Conservation (phyloP, 1,140 invertebrate genomes). For the Brachionus manjavacas region DNA sequence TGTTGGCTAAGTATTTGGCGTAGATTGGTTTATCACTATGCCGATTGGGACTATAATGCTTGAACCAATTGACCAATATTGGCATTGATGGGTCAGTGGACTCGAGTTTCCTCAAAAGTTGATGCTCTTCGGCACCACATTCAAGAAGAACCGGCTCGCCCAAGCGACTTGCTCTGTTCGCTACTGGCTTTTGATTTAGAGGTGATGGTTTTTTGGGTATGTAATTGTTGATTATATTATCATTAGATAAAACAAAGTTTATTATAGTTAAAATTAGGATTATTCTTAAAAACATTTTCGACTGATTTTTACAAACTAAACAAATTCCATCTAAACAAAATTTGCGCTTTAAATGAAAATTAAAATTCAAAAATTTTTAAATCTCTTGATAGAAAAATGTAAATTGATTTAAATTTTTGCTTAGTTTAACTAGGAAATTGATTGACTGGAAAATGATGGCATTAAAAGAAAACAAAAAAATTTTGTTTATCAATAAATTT, state of each 20-base stretch:
- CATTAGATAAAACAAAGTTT: neutral
- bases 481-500: neutral
- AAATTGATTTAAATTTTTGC: neutral
- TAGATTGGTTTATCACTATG: constrained; percentile 36
- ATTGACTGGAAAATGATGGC: neutral
- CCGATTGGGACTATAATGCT: constrained; percentile 27
- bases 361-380: neutral
- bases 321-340: neutral
- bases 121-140: constrained; percentile 18
- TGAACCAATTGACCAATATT: constrained; percentile 38
- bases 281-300: neutral
- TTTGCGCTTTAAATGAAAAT: neutral
- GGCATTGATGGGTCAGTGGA: constrained; percentile 21
- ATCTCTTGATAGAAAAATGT: neutral
- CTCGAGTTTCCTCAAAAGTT: constrained; percentile 24
- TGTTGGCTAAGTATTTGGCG: constrained; percentile 39
- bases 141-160: constrained; percentile 7
- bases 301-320: neutral
- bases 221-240: neutral
- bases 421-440: neutral
- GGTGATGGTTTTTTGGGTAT: neutral
- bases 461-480: neutral
- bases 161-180: constrained; percentile 15
- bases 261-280: neutral
- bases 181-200: neutral